These are phyloP conservation scores for Hymenochirus boettgeri DNA, from an alignment of 2,113 vertebrate genomes.

Conservation along the genomic window DNA sequence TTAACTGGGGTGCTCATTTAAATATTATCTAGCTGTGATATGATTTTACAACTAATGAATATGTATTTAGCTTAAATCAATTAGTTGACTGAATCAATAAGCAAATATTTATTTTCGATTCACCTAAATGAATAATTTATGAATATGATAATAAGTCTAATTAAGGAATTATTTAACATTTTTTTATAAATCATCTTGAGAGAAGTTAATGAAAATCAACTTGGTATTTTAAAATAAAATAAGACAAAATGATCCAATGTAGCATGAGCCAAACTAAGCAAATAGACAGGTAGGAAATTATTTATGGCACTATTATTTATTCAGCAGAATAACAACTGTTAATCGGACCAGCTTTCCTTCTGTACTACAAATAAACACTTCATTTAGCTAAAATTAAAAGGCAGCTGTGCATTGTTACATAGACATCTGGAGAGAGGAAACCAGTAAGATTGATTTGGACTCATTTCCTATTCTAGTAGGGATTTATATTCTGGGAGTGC, in stretches of 20 bases:
- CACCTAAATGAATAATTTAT: background rate
- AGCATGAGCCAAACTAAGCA: conserved; percentile 12
- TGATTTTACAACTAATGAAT: background rate
- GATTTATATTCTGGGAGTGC: conserved; percentile 33
- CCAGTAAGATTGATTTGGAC: conserved; percentile 35
- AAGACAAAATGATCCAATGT: conserved; percentile 12
- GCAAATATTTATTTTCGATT: conserved; percentile 11
- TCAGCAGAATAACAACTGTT: conserved; percentile 24
- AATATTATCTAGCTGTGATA: background rate
- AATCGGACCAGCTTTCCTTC: conserved; percentile 27
- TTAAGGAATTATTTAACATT: conserved; percentile 6
- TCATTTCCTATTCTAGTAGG: conserved; percentile 29
- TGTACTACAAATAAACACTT: conserved; percentile 30
- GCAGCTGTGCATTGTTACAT: conserved; percentile 34
- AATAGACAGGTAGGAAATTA: conserved; percentile 28
- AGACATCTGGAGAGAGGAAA: conserved; percentile 38
- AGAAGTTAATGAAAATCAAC: background rate
- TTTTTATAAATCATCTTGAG: conserved; percentile 4
- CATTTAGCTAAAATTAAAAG: conserved; percentile 40
- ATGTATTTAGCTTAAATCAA: background rate
- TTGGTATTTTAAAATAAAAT: conserved; percentile 7
- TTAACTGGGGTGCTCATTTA: no score
- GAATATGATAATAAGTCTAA: conserved; percentile 1
- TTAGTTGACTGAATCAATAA: conserved; percentile 1
- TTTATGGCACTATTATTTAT: conserved; percentile 25